Evolutionary conservation across 2,888 invertebrate species (phyloP), one percentile per base, ranked within the genome.

Genomic region (Cotesia congregata): DNA sequence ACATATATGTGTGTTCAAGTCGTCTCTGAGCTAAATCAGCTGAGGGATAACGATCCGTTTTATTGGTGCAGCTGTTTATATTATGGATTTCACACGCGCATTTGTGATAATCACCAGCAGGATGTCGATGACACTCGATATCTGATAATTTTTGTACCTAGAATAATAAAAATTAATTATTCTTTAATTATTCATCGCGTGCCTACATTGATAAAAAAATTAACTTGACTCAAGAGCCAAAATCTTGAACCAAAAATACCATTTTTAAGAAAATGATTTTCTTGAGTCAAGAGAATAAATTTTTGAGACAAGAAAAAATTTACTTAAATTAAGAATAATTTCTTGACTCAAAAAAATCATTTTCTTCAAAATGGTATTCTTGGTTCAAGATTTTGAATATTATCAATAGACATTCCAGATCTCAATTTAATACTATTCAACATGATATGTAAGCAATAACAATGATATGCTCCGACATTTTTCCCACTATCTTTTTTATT

Each of bases 361-460:
- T 17, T 17, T 17, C 17, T 17, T 17, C 0, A 17, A 17, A 17
- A 17, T 17, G 17, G 17, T 17, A 17, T 17, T 17, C 17, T 17
- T 17, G 17, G 17, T 17, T 17, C 17, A 17, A n/a, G n/a, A n/a
- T n/a, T n/a, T n/a, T n/a, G n/a, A 40, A 88, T 81, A 74, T 84
- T 83, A 79, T 83, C 74, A 41, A 83, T 79, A 41, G 81, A 77
- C 64, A 83, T 74, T 76, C 77, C 82, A 9, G 82, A 61, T 62
- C 80, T 81, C 70, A 87, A 81, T 79, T 83, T 84, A 59, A 90
- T 83, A 9, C 81, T 79, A 9, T 81, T 81, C 50, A 89, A 80
- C 71, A 76, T 74, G 30, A 89, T 81, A 76, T 83, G 83, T 30
- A 89, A 79, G 74, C 84, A 86, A 76, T 87, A 89, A 75, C 84